phyloP scores from a whole-genome alignment of 2,797 vertebrate species.

The Balearica regulorum region DNA sequence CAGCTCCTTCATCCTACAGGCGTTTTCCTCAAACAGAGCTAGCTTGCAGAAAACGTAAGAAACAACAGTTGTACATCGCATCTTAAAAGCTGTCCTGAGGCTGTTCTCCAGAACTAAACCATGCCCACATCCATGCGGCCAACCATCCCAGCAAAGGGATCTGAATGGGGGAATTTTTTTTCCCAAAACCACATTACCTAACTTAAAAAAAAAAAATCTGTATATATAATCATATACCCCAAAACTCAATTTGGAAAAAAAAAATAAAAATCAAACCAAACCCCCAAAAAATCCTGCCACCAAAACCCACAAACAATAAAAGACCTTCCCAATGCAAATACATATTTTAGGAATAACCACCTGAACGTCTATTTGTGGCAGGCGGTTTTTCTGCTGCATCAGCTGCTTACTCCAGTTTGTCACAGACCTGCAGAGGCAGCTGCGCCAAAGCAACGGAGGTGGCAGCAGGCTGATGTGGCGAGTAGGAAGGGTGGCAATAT shows the following conservation, averaged over 20 bases:
- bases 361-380: neutral
- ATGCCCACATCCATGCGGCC: fast-evolving
- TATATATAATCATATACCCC: neutral
- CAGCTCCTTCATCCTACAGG: neutral
- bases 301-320: neutral
- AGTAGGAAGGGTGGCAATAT: neutral
- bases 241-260: neutral
- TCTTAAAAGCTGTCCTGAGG: neutral
- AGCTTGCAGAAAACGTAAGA: neutral
- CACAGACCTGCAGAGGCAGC: neutral
- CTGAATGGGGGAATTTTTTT: neutral
- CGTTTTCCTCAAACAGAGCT: neutral
- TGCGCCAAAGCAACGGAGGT: neutral
- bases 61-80: neutral
- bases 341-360: neutral
- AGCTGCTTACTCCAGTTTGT: neutral
- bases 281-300: neutral
- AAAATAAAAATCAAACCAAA: neutral
- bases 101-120: neutral
- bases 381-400: neutral
- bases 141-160: neutral
- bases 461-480: neutral
- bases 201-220: neutral
- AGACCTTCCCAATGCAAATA: neutral
- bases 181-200: neutral